Conservation (phyloP, 1,140 invertebrate species). For the Ganaspis sp. region DNA sequence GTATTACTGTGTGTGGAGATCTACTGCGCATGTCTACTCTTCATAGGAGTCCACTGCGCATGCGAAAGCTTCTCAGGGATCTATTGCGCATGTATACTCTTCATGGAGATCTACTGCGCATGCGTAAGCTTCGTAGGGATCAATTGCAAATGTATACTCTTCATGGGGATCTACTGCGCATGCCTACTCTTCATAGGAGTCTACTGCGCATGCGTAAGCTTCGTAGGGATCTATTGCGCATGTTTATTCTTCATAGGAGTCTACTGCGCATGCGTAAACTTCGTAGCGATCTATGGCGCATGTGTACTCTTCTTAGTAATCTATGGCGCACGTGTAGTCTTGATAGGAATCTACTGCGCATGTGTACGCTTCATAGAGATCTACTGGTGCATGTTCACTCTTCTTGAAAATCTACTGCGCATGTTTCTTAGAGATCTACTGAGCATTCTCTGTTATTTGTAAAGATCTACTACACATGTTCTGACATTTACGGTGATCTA, state of each 20-base stretch:
- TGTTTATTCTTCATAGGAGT: not conserved
- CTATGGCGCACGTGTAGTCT: too few relatives aligned
- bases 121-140: not conserved
- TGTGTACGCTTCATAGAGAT: not conserved
- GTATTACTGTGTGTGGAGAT: not conserved
- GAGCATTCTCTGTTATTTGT: not conserved
- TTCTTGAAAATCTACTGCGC: not conserved
- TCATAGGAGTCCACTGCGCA: not conserved
- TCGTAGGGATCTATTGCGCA: not conserved
- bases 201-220: not conserved
- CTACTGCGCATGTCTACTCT: not conserved
- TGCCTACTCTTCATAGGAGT: not conserved
- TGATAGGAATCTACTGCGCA: not conserved
- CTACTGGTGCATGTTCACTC: not conserved
- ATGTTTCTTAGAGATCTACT: not conserved
- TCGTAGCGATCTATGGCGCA: not conserved
- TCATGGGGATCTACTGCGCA: not conserved
- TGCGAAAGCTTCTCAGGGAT: not conserved
- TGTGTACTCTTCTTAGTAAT: not conserved
- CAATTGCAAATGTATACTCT: too few relatives aligned
- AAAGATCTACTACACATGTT: not conserved
- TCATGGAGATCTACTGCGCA: not conserved
- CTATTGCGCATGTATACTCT: not conserved
- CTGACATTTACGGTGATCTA: not conserved
- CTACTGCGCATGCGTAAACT: not conserved